Evolutionary conservation across 2,797 vertebrate genomes (phyloP), one percentile per base, ranked within the genome.

Genomic region (Tachyglossus aculeatus): DNA sequence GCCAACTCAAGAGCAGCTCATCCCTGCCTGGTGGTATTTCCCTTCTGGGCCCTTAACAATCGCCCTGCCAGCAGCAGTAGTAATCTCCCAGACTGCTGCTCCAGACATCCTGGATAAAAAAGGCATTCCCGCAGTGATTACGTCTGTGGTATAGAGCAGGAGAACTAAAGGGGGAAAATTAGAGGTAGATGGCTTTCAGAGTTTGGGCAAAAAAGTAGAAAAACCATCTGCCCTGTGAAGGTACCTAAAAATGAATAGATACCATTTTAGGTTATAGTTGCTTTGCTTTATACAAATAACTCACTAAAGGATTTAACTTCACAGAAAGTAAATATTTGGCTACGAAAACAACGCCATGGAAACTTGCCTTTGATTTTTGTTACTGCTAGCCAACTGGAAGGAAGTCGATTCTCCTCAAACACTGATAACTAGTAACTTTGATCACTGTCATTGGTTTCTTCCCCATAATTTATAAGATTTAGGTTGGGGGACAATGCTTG

Each of bases 351-450:
- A 19, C 45, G 22, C 36, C 44, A 4, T 41, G 50, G 33, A 29
- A 63, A 27, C 43, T 72, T 67, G 43, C 21, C 54, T 71, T 84
- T 50, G 47, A 41, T 58, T 72, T 14, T 77, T 57, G 7, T 71
- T 69, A 36, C 48, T 77, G 21, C n/a, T 67, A 22, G 12, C 38
- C 37, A 66, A 47, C 19, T 72, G 34, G 25, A 79, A 70, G 34
- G 56, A 15, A 32, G 27, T 57, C 50, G 53, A 69, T 76, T 64
- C 22, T 68, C 16, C 38, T 77, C 37, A 59, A 53, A 71, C 60
- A 7, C 31, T n/a, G 29, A 47, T 70, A 54, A 52, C 5, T 14
- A 77, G 24, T 37, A 76, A 66, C n/a, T 14, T 22, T 60, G 36
- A 60, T 63, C 60, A n/a, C n/a, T n/a, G n/a, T n/a, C n/a, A n/a